Evolutionary conservation across 2,797 vertebrate species (phyloP).

Genomic region (Clarias fuscus): DNA sequence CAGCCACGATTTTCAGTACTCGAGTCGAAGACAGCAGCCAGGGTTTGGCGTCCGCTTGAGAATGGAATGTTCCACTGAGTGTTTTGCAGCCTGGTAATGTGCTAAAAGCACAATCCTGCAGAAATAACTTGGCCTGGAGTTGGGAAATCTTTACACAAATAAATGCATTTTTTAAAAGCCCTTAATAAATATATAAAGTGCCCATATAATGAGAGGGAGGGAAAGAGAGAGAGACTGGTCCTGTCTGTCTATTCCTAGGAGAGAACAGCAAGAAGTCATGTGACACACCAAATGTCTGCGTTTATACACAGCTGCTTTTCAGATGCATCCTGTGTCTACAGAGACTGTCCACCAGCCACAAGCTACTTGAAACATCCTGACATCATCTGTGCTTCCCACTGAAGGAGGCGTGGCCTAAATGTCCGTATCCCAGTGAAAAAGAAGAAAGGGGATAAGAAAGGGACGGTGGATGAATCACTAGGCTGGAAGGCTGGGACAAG

Average conservation of each 20-base stretch:
- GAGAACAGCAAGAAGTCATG: not conserved
- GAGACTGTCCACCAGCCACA: not conserved
- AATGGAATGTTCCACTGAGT: constrained; percentile 24
- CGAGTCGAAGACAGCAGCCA: constrained; percentile 21
- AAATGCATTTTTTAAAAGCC: not conserved
- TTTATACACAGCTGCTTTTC: constrained; percentile 6
- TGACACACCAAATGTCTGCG: not conserved
- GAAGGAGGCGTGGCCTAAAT: not conserved
- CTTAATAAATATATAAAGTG: not conserved
- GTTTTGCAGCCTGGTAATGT: constrained; percentile 1
- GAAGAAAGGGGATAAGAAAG: too few relatives aligned
- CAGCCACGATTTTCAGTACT: constrained; percentile 26
- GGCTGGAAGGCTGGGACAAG: not conserved
- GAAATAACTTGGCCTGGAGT: not conserved
- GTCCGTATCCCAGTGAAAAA: not conserved
- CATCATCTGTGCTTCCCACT: too few relatives aligned
- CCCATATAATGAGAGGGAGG: not conserved
- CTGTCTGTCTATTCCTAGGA: not conserved
- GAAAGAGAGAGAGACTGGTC: not conserved
- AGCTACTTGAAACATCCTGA: not conserved
- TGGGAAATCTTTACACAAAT: not conserved
- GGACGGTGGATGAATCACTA: not conserved
- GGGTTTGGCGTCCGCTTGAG: not conserved
- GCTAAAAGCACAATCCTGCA: not conserved
- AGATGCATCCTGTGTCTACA: not conserved